phyloP scores from a whole-genome alignment of 2,888 invertebrate species.

The Neoascia interrupta region DNA sequence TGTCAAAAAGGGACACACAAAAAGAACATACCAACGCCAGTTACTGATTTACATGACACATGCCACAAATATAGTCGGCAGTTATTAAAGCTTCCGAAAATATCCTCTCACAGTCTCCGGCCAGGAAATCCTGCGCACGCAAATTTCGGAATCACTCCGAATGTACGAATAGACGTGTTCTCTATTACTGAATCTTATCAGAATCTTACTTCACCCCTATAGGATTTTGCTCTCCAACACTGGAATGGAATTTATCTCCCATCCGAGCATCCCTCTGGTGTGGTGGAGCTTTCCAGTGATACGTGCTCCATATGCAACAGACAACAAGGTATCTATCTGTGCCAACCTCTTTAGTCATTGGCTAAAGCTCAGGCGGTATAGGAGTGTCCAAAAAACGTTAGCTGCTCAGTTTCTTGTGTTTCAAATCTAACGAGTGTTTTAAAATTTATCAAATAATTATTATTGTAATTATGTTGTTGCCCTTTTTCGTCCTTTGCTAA shows the following conservation, averaged over 20 bases:
- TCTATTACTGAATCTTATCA: neutral
- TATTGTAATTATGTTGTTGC: neutral
- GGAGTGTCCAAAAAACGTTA: constrained; percentile 37
- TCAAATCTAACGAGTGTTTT: neutral
- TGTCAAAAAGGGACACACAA: constrained; percentile 20
- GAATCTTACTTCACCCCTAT: neutral
- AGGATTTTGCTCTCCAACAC: neutral
- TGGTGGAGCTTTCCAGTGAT: constrained; percentile 22
- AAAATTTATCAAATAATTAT: neutral
- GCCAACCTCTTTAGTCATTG: constrained; percentile 54
- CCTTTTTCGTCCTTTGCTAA: neutral
- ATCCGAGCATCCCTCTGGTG: neutral
- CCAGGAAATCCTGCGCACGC: constrained; percentile 31
- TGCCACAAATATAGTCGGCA: constrained; percentile 3
- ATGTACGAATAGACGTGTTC: constrained; percentile 1
- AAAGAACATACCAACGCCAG: constrained; percentile 7
- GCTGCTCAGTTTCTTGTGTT: neutral
- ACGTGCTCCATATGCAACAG: constrained; percentile 56
- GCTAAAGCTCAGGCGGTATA: constrained; percentile 60
- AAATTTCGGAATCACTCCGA: constrained; percentile 43
- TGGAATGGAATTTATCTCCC: constrained; percentile 4
- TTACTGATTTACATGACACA: constrained; percentile 32
- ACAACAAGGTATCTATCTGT: constrained; percentile 23
- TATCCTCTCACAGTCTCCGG: constrained; percentile 10
- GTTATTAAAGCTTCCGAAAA: constrained; percentile 11